Base-by-base conservation (phyloP, 2,888 invertebrate species). In the Cheiracanthium punctorium region DNA sequence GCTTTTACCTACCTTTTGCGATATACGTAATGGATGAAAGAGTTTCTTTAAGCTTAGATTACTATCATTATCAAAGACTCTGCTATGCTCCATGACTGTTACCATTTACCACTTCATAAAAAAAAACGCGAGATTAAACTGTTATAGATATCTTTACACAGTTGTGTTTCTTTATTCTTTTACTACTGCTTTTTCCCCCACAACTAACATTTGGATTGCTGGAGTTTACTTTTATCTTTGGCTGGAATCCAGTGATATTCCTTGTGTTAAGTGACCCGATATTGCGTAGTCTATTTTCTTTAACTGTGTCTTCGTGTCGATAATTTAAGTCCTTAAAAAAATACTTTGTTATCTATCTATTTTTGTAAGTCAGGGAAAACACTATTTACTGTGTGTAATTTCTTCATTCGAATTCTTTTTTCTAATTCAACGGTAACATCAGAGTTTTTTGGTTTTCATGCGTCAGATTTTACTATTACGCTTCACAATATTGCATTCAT, bases 61-160 rank as follows among this genome's bases (percentile, higher is more conserved):
- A 67, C 67, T 67, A 67, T 67, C 67, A 67, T 67, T 67, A 67
- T 67, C 67, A 2, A 32, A 32, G 67, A 67, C 29, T 67, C 67
- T n/a, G 67, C 30, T 67, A 32, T 67, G 67, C n/a, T 67, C 30
- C 67, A 67, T 32, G 67, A 67, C 30, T 29, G 67, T 67, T 67
- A 14, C 30, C 30, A 32, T 67, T 67, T n/a, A 10, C 67, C 67
- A 17, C 30, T 32, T n/a, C 7, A 5, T 14, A 67, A 32, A 48
- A 67, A 32, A 48, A 58, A 24, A 58, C 58, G 4, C 5, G 20
- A 29, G 67, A 67, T 32, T 32, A 67, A 32, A 32, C 14, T 67
- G 67, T 32, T n/a, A 67, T 4, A 32, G 30, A 67, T 32, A 67
- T 67, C 29, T 32, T 17, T n/a, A 30, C 28, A 28, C 32, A 24